Base-by-base conservation (phyloP, 1,140 invertebrate species). In the Campoletis sonorensis region DNA sequence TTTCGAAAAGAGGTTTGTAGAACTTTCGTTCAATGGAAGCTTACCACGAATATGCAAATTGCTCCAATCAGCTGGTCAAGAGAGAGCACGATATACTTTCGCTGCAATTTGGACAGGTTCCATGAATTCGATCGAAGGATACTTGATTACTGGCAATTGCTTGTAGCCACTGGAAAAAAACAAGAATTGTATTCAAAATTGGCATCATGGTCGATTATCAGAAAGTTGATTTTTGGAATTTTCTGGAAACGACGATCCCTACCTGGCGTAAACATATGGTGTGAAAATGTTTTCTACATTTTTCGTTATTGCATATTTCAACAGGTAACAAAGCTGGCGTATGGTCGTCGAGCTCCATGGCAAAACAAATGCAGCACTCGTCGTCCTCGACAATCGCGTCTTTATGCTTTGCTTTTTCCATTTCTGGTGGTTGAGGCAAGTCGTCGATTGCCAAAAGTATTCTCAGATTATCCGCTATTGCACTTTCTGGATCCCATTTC, bases 281-380 rank as follows among this genome's bases (percentile, higher is more conserved):
- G 86, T 93, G 92, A 81, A 91, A 93, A 76, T 85, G 73, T 23
- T 84, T 87, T 77, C 79, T 83, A 82, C 91, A 93, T 81, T 86
- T 90, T 33, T 79, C 11, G 83, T 92, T 92, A 79, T 85, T 86
- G 78, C 91, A 93, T 45, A 90, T 86, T 87, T 90, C 89, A 33
- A 89, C 82, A 7, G 91, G 90, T 40, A 88, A 80, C 37, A 81
- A 10, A 16, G n/a, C 49, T 7, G 23, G 45, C 4, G 13, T 21
- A 16, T 83, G 79, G 64, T 85, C 79, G 2, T 91, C 89, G 7
- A 84, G 81, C 76, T 90, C 85, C 37, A 88, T 54, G 4, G 82
- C 88, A 54, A 89, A 92, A 80, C 91, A 93, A 82, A 93, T 93
- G 78, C 89, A 90, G 79, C 92, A 93, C 64, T 92, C 91, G n/a